Evolutionary conservation across 2,113 vertebrate genomes (phyloP).

Genomic region (Myiozetetes cayanensis): DNA sequence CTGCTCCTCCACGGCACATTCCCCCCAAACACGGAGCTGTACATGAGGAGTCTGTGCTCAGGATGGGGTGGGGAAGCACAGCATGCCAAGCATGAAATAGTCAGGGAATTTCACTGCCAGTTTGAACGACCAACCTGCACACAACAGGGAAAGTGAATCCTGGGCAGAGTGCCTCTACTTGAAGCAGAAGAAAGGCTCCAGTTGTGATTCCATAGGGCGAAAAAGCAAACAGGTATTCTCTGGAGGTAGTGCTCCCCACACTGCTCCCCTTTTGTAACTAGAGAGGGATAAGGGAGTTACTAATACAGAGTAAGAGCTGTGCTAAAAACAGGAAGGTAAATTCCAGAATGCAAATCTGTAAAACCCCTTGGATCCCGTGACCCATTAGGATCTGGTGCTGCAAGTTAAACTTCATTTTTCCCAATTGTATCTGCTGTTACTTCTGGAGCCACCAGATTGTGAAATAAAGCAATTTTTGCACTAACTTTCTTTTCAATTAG

Average conservation of each 20-base stretch:
- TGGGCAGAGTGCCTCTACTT: neutral
- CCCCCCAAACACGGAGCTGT: fast-evolving
- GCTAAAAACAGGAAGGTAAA: fast-evolving
- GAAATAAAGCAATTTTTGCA: neutral
- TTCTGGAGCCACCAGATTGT: neutral
- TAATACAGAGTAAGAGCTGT: fast-evolving
- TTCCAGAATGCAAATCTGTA: neutral
- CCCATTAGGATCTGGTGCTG: neutral
- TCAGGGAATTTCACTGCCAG: neutral
- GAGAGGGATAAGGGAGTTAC: neutral
- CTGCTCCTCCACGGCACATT: fast-evolving
- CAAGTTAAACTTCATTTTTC: neutral
- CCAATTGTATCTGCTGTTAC: neutral
- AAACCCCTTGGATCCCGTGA: neutral
- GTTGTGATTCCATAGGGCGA: fast-evolving
- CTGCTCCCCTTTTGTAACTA: neutral
- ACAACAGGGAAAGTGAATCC: neutral
- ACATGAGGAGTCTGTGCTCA: fast-evolving
- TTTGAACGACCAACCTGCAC: neutral
- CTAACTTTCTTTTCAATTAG: neutral
- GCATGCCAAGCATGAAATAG: neutral
- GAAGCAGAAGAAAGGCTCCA: neutral
- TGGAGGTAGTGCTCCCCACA: neutral
- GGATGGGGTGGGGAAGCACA: neutral
- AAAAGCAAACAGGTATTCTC: neutral